Conservation (phyloP, 2,888 invertebrate species). For the Clepsis dumicolana region DNA sequence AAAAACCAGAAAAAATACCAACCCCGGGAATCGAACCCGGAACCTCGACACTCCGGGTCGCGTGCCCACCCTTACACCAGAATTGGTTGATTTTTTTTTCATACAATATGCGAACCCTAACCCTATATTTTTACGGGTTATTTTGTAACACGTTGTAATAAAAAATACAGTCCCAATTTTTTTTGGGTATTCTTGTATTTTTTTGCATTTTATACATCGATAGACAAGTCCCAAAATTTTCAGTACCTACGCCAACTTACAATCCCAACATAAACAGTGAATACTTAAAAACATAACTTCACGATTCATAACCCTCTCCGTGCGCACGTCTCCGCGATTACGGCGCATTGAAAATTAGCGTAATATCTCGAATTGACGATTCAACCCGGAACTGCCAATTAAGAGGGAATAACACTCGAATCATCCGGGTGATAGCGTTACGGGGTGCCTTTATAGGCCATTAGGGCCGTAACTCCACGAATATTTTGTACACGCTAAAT, state of each 20-base stretch:
- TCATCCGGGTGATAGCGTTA: constrained; percentile 82
- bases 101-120: too few species aligned
- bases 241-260: constrained; percentile 1
- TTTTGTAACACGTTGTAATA: too few species aligned
- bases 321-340: constrained; percentile 77
- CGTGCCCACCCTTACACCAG: too few species aligned
- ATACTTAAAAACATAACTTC: constrained; percentile 48
- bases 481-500: constrained; percentile 61
- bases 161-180: too few species aligned
- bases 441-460: constrained; percentile 83
- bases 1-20: too few species aligned
- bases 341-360: constrained; percentile 85
- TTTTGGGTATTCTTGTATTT: too few species aligned
- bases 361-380: constrained; percentile 85
- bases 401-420: constrained; percentile 82
- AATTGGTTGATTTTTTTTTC: too few species aligned
- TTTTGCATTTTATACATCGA: too few species aligned
- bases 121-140: too few species aligned
- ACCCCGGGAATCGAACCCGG: too few species aligned
- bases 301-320: constrained; percentile 57
- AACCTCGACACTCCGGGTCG: too few species aligned
- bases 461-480: constrained; percentile 66
- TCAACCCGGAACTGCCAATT: constrained; percentile 84
- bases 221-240: too few species aligned
- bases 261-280: constrained; percentile 11